Conservation (phyloP, 2,797 vertebrate genomes). For the Lateolabrax maculatus region DNA sequence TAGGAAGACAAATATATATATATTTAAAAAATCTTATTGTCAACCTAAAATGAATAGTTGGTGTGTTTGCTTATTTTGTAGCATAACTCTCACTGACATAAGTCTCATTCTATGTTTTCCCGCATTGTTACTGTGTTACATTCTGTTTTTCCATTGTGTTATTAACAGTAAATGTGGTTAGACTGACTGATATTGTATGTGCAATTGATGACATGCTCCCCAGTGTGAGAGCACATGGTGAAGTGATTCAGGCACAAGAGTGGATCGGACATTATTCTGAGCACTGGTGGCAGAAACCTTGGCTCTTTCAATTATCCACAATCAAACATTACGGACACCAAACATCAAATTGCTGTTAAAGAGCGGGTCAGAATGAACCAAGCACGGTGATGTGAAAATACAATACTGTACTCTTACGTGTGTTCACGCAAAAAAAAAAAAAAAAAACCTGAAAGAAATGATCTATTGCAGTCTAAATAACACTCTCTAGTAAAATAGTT, state of each 20-base stretch:
- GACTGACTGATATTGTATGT: too few species aligned
- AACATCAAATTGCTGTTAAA: background rate
- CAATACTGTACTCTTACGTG: background rate
- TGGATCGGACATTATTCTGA: background rate
- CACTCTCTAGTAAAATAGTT: background rate
- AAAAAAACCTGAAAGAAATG: too few species aligned
- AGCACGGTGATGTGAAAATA: background rate
- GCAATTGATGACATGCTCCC: too few species aligned
- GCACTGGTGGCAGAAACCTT: background rate
- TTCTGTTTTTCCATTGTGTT: background rate
- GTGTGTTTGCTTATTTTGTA: background rate
- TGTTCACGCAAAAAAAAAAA: background rate
- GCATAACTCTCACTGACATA: background rate
- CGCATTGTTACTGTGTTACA: background rate
- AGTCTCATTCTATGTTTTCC: background rate
- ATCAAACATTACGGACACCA: background rate
- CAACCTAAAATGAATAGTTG: background rate
- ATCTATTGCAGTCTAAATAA: background rate
- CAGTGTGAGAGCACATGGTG: background rate
- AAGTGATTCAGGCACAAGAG: background rate
- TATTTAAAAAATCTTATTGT: too few species aligned
- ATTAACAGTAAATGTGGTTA: background rate
- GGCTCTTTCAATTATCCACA: background rate
- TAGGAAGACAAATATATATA: too few species aligned
- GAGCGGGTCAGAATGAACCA: background rate